Conservation (phyloP, 2,797 vertebrate genomes). For the Sebastiscus albofasciatus region DNA sequence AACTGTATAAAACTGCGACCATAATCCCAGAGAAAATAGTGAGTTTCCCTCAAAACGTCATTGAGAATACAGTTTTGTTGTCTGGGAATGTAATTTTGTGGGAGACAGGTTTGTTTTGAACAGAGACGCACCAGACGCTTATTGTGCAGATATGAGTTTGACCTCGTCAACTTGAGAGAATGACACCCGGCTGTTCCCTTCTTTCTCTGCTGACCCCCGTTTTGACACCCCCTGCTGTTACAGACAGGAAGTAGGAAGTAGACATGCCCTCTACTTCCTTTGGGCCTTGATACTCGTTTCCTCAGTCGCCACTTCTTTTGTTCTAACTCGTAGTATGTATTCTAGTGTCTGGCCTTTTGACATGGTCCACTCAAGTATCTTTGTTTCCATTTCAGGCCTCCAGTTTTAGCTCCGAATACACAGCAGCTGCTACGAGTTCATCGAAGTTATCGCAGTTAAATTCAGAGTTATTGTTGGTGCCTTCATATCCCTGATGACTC, state of each 20-base stretch:
- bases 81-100: too few relatives aligned
- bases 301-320: conserved; percentile 15
- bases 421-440: background rate
- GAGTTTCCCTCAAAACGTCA: too few relatives aligned
- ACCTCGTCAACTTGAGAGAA: conserved; percentile 55
- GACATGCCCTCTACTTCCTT: conserved; percentile 56
- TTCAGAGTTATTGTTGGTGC: background rate
- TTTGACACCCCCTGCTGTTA: conserved; percentile 28
- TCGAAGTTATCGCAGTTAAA: background rate
- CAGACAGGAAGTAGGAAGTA: conserved; percentile 62
- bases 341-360: background rate
- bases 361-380: background rate
- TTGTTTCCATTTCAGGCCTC: background rate
- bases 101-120: background rate
- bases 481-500: background rate
- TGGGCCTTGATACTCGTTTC: conserved; percentile 31
- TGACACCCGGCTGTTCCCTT: conserved; percentile 38
- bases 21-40: too few relatives aligned
- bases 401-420: background rate
- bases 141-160: conserved; percentile 62
- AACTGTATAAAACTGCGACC: too few relatives aligned
- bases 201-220: conserved; percentile 31
- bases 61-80: too few relatives aligned
- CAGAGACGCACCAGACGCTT: background rate
- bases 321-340: background rate